phyloP scores from a whole-genome alignment of 2,888 invertebrate genomes.

The Oxytorus armatus region DNA sequence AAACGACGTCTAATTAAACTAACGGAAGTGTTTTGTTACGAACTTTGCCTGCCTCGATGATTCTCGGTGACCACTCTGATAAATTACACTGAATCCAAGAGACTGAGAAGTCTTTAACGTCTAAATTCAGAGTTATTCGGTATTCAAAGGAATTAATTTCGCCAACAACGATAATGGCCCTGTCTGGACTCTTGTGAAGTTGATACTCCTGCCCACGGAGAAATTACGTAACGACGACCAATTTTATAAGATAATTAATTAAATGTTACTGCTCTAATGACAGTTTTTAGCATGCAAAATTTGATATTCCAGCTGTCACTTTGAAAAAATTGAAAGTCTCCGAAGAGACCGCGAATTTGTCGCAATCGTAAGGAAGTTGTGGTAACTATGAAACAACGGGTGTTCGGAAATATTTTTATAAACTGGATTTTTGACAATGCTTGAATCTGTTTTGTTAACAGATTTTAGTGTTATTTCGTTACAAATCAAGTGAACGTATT shows the following conservation, averaged over 20 bases:
- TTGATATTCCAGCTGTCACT: no score
- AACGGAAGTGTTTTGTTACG: conserved; percentile 24
- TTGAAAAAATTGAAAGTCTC: no score
- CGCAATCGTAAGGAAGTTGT: no score
- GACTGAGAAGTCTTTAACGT: neutral
- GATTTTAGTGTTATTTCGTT: no score
- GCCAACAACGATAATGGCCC: neutral
- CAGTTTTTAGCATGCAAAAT: no score
- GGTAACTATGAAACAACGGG: no score
- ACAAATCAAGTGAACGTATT: no score
- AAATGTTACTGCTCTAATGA: neutral
- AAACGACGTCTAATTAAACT: conserved; percentile 36
- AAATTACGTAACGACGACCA: neutral
- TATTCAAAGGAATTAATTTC: conserved; percentile 5
- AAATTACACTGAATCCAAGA: conserved; percentile 14
- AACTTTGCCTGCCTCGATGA: neutral
- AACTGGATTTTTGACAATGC: no score
- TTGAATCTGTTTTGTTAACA: no score
- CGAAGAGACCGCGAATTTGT: no score
- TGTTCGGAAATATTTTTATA: no score
- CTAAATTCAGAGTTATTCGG: neutral
- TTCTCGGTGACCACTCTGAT: conserved; percentile 17
- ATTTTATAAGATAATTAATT: neutral
- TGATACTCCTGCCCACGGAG: neutral
- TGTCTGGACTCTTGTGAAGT: neutral